Percentiles rank a stretch among this genome's conserved stretches.
These are phyloP conservation scores for Lepisosteus osseus DNA, from an alignment of 2,113 vertebrate species.

Conservation along the genomic window DNA sequence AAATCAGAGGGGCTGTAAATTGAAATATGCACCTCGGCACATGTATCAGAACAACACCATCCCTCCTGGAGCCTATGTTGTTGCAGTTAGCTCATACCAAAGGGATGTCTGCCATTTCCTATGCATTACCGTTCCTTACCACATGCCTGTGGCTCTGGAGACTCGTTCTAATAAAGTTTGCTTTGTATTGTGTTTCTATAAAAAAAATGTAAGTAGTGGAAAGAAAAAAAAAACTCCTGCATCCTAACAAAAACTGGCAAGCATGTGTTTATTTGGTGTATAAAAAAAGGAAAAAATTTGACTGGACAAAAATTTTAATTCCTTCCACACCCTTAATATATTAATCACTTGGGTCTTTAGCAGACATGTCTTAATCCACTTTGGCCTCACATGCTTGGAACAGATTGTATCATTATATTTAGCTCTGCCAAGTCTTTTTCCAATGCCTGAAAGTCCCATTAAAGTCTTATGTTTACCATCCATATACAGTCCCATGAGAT, in stretches of 20 bases:
- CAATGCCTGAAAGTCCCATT: background rate
- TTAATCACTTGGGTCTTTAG: background rate
- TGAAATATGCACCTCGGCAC: too few species aligned
- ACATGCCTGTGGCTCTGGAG: too few species aligned
- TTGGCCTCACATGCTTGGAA: constrained; percentile 16
- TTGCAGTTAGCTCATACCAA: too few species aligned
- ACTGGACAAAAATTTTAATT: background rate
- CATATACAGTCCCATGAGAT: constrained; percentile 4
- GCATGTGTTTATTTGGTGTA: background rate
- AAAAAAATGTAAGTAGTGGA: too few species aligned
- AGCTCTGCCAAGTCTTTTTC: constrained; percentile 7
- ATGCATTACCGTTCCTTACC: too few species aligned
- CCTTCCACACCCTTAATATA: background rate
- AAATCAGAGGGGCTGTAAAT: too few species aligned
- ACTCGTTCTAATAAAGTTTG: too few species aligned
- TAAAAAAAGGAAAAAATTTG: constrained; percentile 10
- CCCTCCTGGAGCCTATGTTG: too few species aligned
- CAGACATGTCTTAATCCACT: constrained; percentile 6
- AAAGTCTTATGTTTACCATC: constrained; percentile 7
- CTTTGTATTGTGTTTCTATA: too few species aligned
- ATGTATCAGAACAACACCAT: too few species aligned
- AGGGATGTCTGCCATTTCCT: too few species aligned
- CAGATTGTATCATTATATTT: constrained; percentile 3
- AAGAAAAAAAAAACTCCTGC: too few species aligned
- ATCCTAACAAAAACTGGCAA: background rate